A percentile compares a stretch with the other conserved stretches of the same genome.
phyloP scores from a whole-genome alignment of 2,113 vertebrate genomes.

The Rafetus swinhoei region DNA sequence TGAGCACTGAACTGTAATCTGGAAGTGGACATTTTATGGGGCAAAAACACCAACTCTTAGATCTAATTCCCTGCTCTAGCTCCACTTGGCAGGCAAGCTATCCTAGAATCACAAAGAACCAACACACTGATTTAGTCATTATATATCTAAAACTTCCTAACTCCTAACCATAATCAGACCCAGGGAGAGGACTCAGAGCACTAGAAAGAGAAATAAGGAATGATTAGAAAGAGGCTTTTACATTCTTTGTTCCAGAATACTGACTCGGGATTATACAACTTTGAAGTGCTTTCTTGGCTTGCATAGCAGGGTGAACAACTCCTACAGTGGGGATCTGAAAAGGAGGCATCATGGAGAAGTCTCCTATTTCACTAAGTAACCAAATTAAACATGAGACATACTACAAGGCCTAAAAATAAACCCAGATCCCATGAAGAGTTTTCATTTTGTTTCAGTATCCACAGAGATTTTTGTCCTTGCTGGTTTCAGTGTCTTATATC shows the following conservation, averaged over 20 bases:
- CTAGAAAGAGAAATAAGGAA: neutral
- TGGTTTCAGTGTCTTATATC: constrained; percentile 7
- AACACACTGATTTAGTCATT: neutral
- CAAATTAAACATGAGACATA: fast-evolving
- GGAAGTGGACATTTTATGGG: fast-evolving
- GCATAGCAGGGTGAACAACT: neutral
- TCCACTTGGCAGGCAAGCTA: neutral
- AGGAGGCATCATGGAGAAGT: neutral
- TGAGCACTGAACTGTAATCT: neutral
- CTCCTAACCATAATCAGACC: neutral
- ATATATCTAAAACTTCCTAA: neutral
- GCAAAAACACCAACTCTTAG: neutral
- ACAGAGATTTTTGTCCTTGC: neutral
- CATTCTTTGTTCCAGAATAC: fast-evolving
- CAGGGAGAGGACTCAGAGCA: neutral
- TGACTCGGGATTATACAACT: neutral
- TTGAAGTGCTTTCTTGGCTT: neutral
- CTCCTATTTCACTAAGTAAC: neutral
- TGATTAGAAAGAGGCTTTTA: fast-evolving
- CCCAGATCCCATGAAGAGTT: neutral
- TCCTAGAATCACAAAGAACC: fast-evolving
- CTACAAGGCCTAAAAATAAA: neutral
- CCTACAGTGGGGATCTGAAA: fast-evolving
- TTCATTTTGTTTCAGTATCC: neutral
- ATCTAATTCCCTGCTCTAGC: fast-evolving